Percentiles rank a stretch among this genome's conserved stretches.
phyloP scores from a whole-genome alignment of 2,113 vertebrate genomes.

The Cynocephalus volans region DNA sequence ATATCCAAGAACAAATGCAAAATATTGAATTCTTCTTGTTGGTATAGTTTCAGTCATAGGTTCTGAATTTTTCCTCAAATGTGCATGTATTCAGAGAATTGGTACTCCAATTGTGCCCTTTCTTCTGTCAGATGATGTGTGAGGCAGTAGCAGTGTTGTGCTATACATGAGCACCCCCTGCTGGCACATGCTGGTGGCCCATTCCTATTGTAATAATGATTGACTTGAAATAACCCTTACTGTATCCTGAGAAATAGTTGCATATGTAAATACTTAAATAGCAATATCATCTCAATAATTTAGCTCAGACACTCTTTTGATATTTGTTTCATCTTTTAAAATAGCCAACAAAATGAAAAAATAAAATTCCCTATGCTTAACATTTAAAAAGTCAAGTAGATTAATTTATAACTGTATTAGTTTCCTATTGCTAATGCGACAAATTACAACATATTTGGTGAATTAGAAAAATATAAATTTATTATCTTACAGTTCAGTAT shows the following conservation, averaged over 20 bases:
- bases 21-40: neutral
- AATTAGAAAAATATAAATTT: neutral
- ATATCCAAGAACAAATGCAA: neutral
- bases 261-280: neutral
- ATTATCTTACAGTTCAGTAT: neutral
- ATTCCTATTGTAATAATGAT: neutral
- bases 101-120: neutral
- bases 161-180: conserved; percentile 59
- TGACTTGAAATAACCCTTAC: neutral
- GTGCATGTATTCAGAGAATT: neutral
- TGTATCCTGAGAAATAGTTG: neutral
- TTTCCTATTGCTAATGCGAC: neutral
- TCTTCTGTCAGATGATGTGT: too few species aligned
- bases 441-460: neutral
- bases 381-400: neutral
- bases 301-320: neutral
- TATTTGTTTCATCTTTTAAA: neutral
- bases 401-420: neutral
- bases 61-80: neutral
- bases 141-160: neutral
- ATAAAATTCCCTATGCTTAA: neutral
- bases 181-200: conserved; percentile 53
- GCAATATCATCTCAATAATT: neutral
- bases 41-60: neutral
- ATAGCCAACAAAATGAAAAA: neutral